Conservation (phyloP, 1,140 invertebrate species). For the Achroia grisella region DNA sequence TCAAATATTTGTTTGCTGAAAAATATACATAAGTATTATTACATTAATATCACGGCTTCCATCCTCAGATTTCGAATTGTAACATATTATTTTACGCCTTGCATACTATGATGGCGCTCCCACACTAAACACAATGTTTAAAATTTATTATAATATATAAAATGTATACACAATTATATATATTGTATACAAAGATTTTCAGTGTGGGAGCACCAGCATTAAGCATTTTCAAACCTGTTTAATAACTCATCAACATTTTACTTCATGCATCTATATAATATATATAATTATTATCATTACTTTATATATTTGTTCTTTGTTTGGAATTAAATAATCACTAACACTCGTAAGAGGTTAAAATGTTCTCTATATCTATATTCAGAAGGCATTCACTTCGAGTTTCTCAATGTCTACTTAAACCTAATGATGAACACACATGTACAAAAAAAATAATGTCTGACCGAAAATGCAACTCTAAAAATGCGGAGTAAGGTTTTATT, state of each 20-base stretch:
- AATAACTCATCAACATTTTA: conserved; percentile 20
- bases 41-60: no score
- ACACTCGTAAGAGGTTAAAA: conserved; percentile 31
- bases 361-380: conserved; percentile 28
- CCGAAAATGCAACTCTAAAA: no score
- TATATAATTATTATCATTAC: conserved; percentile 20
- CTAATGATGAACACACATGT: conserved; percentile 62
- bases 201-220: not conserved
- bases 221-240: conserved; percentile 15
- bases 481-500: no score
- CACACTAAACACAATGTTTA: conserved; percentile 8
- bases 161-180: no score
- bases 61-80: no score
- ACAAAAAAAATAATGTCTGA: conserved; percentile 18
- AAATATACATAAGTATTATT: no score
- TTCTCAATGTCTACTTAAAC: conserved; percentile 51
- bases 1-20: no score
- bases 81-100: no score
- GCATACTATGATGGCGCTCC: conserved; percentile 10
- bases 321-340: conserved; percentile 49
- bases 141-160: no score
- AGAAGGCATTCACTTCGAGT: conserved; percentile 32
- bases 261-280: conserved; percentile 32
- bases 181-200: no score
- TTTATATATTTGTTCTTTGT: conserved; percentile 47